These are phyloP conservation scores for Notospermus geniculatus DNA, from an alignment of 1,140 invertebrate genomes.

Conservation along the genomic window DNA sequence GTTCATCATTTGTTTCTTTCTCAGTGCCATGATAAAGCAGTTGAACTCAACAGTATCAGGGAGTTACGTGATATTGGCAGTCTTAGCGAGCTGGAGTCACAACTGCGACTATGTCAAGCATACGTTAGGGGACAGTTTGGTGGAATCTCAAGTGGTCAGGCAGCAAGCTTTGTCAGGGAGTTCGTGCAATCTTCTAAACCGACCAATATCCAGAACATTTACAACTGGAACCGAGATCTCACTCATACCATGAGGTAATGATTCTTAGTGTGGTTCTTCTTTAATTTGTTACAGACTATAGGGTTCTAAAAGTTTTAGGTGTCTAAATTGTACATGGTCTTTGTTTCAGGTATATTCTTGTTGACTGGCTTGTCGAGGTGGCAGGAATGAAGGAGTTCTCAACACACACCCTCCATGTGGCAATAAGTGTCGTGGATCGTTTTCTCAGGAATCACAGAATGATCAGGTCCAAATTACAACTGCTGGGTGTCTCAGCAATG, in stretches of 20 bases:
- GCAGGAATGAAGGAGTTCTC: constrained; percentile 51
- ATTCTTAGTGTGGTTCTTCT: too few relatives aligned
- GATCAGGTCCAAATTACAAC: constrained; percentile 45
- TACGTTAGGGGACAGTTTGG: constrained; percentile 43
- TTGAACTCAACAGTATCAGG: constrained; percentile 40
- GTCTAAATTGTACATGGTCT: neutral
- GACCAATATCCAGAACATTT: constrained; percentile 38
- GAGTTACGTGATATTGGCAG: constrained; percentile 41
- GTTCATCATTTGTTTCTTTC: too few relatives aligned
- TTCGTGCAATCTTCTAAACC: constrained; percentile 44
- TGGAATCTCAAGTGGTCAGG: constrained; percentile 37
- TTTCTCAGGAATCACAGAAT: constrained; percentile 40
- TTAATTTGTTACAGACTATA: too few relatives aligned
- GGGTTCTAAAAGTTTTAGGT: too few relatives aligned
- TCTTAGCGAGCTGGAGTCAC: constrained; percentile 35
- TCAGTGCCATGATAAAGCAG: constrained; percentile 22
- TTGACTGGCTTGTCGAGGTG: constrained; percentile 55
- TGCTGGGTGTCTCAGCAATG: constrained; percentile 52
- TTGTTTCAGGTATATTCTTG: constrained; percentile 48
- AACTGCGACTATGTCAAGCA: constrained; percentile 38
- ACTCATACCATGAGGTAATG: constrained; percentile 50
- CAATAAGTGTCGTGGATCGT: constrained; percentile 52
- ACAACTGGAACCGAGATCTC: constrained; percentile 34
- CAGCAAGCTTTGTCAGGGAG: constrained; percentile 35
- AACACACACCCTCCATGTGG: constrained; percentile 44